Evolutionary conservation across 1,140 invertebrate species (phyloP), one percentile per base, ranked within the genome.

Genomic region (Cryptotermes secundus): DNA sequence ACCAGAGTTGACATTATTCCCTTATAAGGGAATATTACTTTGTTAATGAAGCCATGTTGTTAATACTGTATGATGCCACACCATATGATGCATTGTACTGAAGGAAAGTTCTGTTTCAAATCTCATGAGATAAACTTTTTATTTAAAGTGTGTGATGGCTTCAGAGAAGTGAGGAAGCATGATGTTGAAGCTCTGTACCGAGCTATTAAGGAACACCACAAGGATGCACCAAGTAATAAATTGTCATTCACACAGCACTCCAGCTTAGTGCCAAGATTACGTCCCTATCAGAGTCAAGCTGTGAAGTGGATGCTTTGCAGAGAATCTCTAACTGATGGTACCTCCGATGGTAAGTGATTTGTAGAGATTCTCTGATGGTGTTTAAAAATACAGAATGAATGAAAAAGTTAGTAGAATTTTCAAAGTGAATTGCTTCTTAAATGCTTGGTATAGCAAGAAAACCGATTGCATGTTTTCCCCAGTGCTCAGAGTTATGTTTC

Each of bases 291-390:
- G 88, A 88, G 90, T 86, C 86, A 90, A 59, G 94, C 94, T 80
- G 93, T 96, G 0, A 86, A 87, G 49, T 96, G 95, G 95, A 95
- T 96, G 94, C 86, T 95, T 3, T 84, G 88, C 26, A 88, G 91
- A 85, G 94, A 95, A 89, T 86, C 87, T 82, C 1, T 82, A 4
- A 49, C 81, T 83, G n/a, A 26, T 31, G 4, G 14, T 72, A 14
- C 45, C 16, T 72, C n/a, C 31, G 53, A 26, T 59, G 59, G 59
- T 72, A 72, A 72, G 59, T 72, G 14, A 9, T 72, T 36, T 82
- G n/a, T 36, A 26, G 36, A 81, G 80, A 81, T 12, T 26, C 80
- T 36, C 38, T 42, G 38, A 14, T 42, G 9, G 38, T 12, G 16
- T 42, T 42, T 42, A 12, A 42, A 42, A 42, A 42, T 42, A 42